Evolutionary conservation across 2,888 invertebrate genomes (phyloP).

Genomic region (Cyclophora punctaria): DNA sequence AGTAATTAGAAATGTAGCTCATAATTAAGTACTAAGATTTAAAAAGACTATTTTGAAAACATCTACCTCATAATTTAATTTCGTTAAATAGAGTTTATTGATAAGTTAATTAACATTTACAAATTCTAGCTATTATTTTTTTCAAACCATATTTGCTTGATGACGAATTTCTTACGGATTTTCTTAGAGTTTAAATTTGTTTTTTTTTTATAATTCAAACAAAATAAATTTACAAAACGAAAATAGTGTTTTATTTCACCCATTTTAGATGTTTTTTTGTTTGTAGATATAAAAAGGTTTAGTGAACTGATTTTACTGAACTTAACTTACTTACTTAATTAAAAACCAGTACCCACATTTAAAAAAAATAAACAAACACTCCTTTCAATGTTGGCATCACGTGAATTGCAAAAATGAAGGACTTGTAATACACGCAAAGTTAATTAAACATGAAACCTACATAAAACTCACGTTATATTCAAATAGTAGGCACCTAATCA

Average conservation of each 20-base stretch:
- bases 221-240: conserved; percentile 52
- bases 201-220: conserved; percentile 67
- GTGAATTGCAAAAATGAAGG: no score
- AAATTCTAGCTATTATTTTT: conserved; percentile 57
- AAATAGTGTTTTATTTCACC: conserved; percentile 24
- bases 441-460: no score
- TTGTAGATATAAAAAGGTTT: no score
- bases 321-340: no score
- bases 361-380: no score
- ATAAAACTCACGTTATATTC: no score
- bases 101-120: conserved; percentile 66
- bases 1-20: conserved; percentile 38
- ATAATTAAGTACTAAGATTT: conserved; percentile 49
- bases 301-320: no score
- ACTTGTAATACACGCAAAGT: no score
- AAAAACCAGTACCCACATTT: no score
- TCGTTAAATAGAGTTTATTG: conserved; percentile 63
- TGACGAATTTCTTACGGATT: conserved; percentile 51
- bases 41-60: conserved; percentile 69
- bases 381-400: no score
- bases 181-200: conserved; percentile 71
- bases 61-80: conserved; percentile 73
- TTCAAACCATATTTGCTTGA: conserved; percentile 49
- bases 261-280: no score
- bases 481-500: no score